Evolutionary conservation across 2,797 vertebrate species (phyloP).

Genomic region (Oceanodroma leucorhoa): DNA sequence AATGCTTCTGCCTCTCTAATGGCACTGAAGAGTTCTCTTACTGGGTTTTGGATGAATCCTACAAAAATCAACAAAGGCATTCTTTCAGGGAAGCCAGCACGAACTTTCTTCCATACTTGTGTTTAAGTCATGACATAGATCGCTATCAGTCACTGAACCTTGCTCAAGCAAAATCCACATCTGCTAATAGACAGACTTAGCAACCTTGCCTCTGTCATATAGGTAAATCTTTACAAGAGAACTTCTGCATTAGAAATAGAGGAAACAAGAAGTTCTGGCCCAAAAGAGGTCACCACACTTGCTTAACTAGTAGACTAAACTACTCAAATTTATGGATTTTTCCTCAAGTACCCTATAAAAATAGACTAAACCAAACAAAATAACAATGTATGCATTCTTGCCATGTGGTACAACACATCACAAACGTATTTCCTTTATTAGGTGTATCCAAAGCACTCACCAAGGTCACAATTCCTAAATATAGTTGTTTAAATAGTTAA

Average conservation of each 20-base stretch:
- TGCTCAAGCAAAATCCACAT: neutral
- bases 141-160: neutral
- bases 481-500: neutral
- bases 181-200: neutral
- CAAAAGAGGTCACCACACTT: neutral
- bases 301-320: neutral
- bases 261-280: neutral
- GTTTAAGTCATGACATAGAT: neutral
- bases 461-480: neutral
- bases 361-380: neutral
- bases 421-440: neutral
- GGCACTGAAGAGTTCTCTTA: neutral
- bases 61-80: neutral
- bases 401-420: neutral
- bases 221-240: neutral
- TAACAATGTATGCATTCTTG: neutral
- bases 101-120: neutral
- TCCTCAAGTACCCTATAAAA: neutral
- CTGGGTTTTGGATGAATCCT: constrained; percentile 13
- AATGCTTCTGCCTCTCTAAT: neutral
- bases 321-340: neutral
- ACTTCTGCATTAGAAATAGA: neutral
- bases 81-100: neutral
- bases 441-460: neutral
- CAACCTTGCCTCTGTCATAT: neutral